Percentiles rank a stretch among this genome's conserved stretches.
phyloP scores from a whole-genome alignment of 2,797 vertebrate genomes.

The Anguilla obscura region DNA sequence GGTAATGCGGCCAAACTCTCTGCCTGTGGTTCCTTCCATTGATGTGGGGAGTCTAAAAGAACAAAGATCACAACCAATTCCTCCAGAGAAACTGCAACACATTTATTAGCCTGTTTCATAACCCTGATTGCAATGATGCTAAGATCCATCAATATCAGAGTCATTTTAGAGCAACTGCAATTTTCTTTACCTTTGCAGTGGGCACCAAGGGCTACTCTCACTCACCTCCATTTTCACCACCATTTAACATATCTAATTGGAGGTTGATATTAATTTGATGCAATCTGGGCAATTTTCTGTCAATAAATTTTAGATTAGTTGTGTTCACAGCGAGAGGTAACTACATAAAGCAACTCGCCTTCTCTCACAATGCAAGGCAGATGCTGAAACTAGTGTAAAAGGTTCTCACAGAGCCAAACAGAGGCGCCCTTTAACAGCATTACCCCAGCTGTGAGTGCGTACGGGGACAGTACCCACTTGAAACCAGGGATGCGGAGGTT shows the following conservation, averaged over 20 bases:
- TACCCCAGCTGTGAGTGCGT: neutral
- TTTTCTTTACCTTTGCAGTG: neutral
- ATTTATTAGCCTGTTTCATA: neutral
- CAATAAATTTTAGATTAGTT: neutral
- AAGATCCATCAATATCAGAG: neutral
- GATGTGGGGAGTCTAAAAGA: constrained; percentile 83
- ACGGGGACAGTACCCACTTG: constrained; percentile 76
- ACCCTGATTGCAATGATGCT: neutral
- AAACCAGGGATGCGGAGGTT: constrained; percentile 92
- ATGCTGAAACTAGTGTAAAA: neutral
- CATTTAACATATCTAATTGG: neutral
- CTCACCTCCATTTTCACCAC: neutral
- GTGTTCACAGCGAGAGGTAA: neutral
- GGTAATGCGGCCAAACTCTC: constrained; percentile 87
- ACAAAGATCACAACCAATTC: neutral
- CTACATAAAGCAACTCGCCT: neutral
- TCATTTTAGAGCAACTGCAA: neutral
- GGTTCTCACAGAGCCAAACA: neutral
- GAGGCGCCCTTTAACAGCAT: neutral
- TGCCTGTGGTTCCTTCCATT: constrained; percentile 75
- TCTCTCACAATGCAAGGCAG: neutral
- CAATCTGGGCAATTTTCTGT: neutral
- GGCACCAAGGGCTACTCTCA: neutral
- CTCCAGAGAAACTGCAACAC: neutral
- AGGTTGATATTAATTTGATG: neutral